Evolutionary conservation across 2,888 invertebrate genomes (phyloP).

Genomic region (Cephus spinipes): DNA sequence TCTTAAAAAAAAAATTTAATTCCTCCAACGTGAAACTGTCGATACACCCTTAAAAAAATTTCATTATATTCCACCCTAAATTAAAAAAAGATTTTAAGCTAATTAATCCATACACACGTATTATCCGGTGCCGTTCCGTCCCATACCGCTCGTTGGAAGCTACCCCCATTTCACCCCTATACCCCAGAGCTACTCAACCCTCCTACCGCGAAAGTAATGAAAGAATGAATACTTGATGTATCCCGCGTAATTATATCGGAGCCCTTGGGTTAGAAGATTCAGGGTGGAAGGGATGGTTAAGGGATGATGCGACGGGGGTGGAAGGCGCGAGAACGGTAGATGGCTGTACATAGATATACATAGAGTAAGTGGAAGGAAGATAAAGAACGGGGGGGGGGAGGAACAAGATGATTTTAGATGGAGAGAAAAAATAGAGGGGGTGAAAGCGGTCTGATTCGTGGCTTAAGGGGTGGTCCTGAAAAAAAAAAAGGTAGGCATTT

Average conservation of each 20-base stretch:
- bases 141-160: neutral
- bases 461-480: conserved; percentile 28
- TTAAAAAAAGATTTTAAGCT: conserved; percentile 19
- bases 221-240: conserved; percentile 58
- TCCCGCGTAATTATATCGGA: conserved; percentile 51
- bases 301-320: too few species aligned
- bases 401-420: conserved; percentile 11
- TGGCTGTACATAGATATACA: too few species aligned
- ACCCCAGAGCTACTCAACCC: conserved; percentile 18
- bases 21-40: too few species aligned
- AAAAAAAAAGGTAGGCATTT: conserved; percentile 43
- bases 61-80: neutral
- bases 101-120: conserved; percentile 11
- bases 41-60: too few species aligned
- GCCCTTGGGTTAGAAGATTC: conserved; percentile 16
- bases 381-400: neutral
- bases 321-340: too few species aligned
- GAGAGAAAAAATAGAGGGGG: conserved; percentile 26
- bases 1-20: too few species aligned
- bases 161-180: neutral
- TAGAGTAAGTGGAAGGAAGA: neutral
- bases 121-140: too few species aligned
- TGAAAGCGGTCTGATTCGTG: conserved; percentile 36
- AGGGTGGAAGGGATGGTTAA: too few species aligned
- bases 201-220: conserved; percentile 46